Evolutionary conservation across 2,113 vertebrate species (phyloP).

Genomic region (Arothron firmamentum): DNA sequence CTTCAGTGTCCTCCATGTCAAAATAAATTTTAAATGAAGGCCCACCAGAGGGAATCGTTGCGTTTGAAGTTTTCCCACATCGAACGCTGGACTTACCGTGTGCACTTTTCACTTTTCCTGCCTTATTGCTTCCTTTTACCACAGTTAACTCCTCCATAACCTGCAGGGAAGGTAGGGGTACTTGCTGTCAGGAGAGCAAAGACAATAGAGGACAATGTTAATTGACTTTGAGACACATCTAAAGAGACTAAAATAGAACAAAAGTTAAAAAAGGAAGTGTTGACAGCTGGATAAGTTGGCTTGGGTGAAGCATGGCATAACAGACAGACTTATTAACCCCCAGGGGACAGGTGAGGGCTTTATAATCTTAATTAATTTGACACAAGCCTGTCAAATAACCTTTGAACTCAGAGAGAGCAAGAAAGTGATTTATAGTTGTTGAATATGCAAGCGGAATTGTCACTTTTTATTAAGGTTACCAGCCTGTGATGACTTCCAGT

Average conservation of each 20-base stretch:
- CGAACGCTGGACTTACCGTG: conserved; percentile 1
- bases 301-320: conserved; percentile 23
- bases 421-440: conserved; percentile 22
- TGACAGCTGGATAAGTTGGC: conserved; percentile 37
- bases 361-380: conserved; percentile 57
- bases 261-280: conserved; percentile 12
- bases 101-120: neutral
- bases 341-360: conserved; percentile 31
- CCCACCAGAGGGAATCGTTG: conserved; percentile 4
- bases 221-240: no score
- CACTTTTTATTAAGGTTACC: conserved; percentile 57
- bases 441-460: conserved; percentile 48
- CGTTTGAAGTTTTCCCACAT: conserved; percentile 27
- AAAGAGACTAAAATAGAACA: conserved; percentile 13
- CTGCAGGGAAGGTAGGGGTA: neutral
- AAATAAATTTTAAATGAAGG: conserved; percentile 21
- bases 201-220: neutral
- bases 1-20: conserved; percentile 8
- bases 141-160: conserved; percentile 1
- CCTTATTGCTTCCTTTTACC: conserved; percentile 8
- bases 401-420: conserved; percentile 25
- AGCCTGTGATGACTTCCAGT: conserved; percentile 43
- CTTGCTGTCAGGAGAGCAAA: neutral
- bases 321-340: conserved; percentile 21
- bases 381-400: conserved; percentile 40